Percentiles rank a stretch among this genome's conserved stretches.
phyloP scores from a whole-genome alignment of 2,888 invertebrate species.

The Nomada ferruginata region DNA sequence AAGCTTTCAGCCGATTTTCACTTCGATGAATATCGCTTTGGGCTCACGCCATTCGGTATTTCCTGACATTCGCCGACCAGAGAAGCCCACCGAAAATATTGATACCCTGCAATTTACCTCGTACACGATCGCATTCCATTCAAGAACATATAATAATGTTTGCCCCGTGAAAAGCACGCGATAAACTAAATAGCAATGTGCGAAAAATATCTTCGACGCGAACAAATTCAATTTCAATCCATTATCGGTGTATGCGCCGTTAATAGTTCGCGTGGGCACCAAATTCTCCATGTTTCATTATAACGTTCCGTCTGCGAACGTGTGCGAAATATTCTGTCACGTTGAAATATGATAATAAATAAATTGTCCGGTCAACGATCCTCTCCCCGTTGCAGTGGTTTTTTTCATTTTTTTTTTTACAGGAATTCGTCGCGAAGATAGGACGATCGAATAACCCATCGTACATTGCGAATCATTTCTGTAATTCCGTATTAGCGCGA shows the following conservation, averaged over 20 bases:
- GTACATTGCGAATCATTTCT: conserved; percentile 54
- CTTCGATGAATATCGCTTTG: conserved; percentile 60
- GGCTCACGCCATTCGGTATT: conserved; percentile 29
- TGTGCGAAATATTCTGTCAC: not conserved
- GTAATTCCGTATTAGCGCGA: conserved; percentile 42
- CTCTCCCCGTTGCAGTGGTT: too few species aligned
- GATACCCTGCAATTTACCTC: not conserved
- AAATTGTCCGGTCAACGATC: too few species aligned
- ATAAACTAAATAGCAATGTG: not conserved
- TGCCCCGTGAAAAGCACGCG: not conserved
- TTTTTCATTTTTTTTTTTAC: too few species aligned
- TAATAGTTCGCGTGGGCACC: not conserved
- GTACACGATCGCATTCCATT: not conserved
- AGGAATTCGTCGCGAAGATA: too few species aligned
- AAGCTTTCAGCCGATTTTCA: conserved; percentile 64
- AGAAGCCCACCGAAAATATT: conserved; percentile 8
- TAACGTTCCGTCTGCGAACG: not conserved
- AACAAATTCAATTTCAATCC: not conserved
- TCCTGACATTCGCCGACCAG: conserved; percentile 35
- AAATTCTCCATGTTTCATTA: not conserved
- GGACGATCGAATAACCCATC: too few species aligned
- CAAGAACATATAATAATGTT: not conserved
- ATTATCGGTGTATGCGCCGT: not conserved
- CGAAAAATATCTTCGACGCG: not conserved
- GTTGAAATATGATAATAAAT: too few species aligned